These are phyloP conservation scores for Epirrita christyi DNA, from an alignment of 2,888 invertebrate species.

Conservation along the genomic window DNA sequence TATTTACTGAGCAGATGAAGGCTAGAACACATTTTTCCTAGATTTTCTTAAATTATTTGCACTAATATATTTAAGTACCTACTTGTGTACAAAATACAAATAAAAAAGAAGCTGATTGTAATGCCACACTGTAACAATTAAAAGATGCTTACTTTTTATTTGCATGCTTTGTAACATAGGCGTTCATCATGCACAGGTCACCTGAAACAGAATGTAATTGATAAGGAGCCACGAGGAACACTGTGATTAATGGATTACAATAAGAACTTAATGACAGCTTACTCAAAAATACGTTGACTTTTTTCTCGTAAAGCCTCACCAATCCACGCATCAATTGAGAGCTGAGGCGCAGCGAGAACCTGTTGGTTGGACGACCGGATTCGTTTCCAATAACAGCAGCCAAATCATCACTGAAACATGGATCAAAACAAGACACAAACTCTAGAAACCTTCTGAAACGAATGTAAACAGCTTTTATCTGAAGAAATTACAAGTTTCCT, in stretches of 20 bases:
- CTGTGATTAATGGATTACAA: neutral
- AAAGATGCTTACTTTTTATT: conserved; percentile 68
- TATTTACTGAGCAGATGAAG: too few relatives aligned
- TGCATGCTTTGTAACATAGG: conserved; percentile 60
- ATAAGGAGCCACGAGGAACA: neutral
- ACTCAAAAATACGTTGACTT: conserved; percentile 65
- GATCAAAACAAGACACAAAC: neutral
- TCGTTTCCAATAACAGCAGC: conserved; percentile 67
- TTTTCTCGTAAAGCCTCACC: conserved; percentile 68
- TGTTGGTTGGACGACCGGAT: conserved; percentile 65
- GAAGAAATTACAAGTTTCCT: conserved; percentile 5
- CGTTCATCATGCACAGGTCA: conserved; percentile 72
- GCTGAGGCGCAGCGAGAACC: conserved; percentile 74
- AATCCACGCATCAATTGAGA: conserved; percentile 73
- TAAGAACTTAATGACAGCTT: conserved; percentile 33
- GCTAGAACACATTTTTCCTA: too few relatives aligned
- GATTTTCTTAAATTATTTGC: too few relatives aligned
- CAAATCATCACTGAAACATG: conserved; percentile 62
- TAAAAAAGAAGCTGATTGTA: too few relatives aligned
- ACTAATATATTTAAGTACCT: too few relatives aligned
- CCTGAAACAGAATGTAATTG: conserved; percentile 49
- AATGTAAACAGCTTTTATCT: neutral
- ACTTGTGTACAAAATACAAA: too few relatives aligned
- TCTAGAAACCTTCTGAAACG: too few relatives aligned
- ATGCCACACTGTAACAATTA: too few relatives aligned